Evolutionary conservation across 2,797 vertebrate genomes (phyloP).

Genomic region (Danionella dracula): DNA sequence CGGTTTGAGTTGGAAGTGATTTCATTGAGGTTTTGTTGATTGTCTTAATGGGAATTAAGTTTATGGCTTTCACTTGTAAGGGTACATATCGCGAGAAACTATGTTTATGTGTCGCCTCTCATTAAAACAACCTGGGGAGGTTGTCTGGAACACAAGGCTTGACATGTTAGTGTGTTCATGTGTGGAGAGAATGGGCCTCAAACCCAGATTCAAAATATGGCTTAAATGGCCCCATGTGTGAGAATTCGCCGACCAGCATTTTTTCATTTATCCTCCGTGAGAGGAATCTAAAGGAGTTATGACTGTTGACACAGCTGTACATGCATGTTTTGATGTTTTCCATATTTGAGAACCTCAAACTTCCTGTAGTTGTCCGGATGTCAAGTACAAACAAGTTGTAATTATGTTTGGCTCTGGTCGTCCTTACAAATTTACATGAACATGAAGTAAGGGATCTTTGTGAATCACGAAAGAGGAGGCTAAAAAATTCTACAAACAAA

Average conservation of each 20-base stretch:
- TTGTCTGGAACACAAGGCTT: conserved; percentile 49
- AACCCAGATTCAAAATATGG: conserved; percentile 51
- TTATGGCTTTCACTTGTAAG: background rate
- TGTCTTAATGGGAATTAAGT: conserved; percentile 6
- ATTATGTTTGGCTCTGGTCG: conserved; percentile 52
- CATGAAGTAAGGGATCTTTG: background rate
- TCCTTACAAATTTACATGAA: conserved; percentile 27
- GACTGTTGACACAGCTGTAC: conserved; percentile 67
- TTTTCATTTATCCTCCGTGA: background rate
- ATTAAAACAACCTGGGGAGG: conserved; percentile 50
- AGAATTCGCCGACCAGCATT: conserved; percentile 48
- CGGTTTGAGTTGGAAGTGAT: background rate
- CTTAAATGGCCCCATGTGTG: conserved; percentile 65
- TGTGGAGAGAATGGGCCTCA: conserved; percentile 6
- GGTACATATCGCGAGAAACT: background rate
- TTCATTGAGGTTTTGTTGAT: background rate
- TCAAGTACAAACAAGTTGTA: conserved; percentile 46
- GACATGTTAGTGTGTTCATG: conserved; percentile 48
- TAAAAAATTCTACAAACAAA: background rate
- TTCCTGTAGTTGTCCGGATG: conserved; percentile 55
- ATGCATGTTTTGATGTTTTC: conserved; percentile 55
- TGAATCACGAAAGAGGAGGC: background rate
- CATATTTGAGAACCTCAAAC: conserved; percentile 49
- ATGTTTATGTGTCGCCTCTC: background rate
- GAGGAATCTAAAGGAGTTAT: conserved; percentile 20